Evolutionary conservation across 2,797 vertebrate species (phyloP), one percentile per base, ranked within the genome.

Genomic region (Danio kyathit): DNA sequence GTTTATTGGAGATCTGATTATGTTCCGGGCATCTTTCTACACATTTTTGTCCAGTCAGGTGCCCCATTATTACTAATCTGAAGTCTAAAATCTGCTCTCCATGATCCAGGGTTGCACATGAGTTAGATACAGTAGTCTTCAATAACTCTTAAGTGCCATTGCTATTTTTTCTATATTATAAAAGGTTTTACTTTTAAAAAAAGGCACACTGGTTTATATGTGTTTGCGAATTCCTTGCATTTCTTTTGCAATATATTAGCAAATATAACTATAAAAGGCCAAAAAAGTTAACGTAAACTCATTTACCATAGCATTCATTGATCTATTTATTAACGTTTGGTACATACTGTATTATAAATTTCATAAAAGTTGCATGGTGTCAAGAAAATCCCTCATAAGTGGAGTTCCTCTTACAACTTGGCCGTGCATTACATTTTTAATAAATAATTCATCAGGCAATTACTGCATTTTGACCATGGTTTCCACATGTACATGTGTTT

Each of bases 151-250:
- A 2, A 10, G 16, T 44, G 41, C 5, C 41, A 44, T 44, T 44
- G 9, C 13, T 29, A 61, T 61, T 40, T 61, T 29, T 1, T 29
- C 29, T 3, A 3, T 29, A 29, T 29, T 29, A 29, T 29, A 29
- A 29, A 29, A 1, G 29, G 29, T 29, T 29, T 29, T 29, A n/a
- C n/a, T n/a, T n/a, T n/a, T n/a, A n/a, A n/a, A n/a, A n/a, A n/a
- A 21, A 54, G 66, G 9, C 14, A 76, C 63, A 66, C 74, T 66
- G 17, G 52, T 67, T n/a, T 67, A n/a, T 70, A 6, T 40, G 19
- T 56, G 60, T 74, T 46, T 57, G 71, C 19, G 46, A 41, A 77
- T 77, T 56, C 52, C 11, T 57, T 67, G 43, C n/a, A n/a, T n/a
- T n/a, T n/a, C n/a, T n/a, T n/a, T n/a, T 49, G 10, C 59, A 63